Base-by-base conservation (phyloP, 2,888 invertebrate genomes). In the Dione juno region DNA sequence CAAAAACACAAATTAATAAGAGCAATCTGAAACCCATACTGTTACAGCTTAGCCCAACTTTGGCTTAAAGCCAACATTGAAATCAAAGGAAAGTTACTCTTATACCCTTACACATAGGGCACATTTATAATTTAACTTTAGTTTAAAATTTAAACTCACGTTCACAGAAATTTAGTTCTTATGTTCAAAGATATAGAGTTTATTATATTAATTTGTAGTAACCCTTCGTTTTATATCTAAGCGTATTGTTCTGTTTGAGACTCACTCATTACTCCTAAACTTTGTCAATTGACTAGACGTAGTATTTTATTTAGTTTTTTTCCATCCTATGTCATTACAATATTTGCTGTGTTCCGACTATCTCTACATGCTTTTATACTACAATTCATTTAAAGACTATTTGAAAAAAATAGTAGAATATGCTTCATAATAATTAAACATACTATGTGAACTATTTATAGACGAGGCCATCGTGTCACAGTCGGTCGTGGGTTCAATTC, bases 151-250 rank as follows among this genome's bases (percentile, higher is more conserved):
- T 67, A 65, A 69, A 67, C 69, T 54, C 67, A 67, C 43, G 21
- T 71, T 74, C 67, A 65, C 43, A 45, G 59, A 45, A 59, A 69
- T 74, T 69, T 70, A 72, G 69, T 69, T 66, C 67, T 65, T 74
- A 74, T 71, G 67, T 67, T 59, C 43, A 37, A 43, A 50, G 43
- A 41, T 52, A 71, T 73, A 73, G 53, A 67, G 73, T 64, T 69
- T 69, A 69, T 69, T 67, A 67, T 74, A 52, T 16, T 48, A 66
- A 57, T 64, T 69, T 66, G 45, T 70, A 50, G 53, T 48, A 48
- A 21, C 45, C 52, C 50, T 65, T 58, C 59, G 65, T 11, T 53
- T 58, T 45, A 58, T 52, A 43, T 53, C 59, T 67, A 43, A 67
- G 59, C 58, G 37, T 48, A 53, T 70, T 64, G 48, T 67, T 67